Evolutionary conservation across 1,140 invertebrate genomes (phyloP), one percentile per base, ranked within the genome.

Genomic region (Microplitis demolitor): DNA sequence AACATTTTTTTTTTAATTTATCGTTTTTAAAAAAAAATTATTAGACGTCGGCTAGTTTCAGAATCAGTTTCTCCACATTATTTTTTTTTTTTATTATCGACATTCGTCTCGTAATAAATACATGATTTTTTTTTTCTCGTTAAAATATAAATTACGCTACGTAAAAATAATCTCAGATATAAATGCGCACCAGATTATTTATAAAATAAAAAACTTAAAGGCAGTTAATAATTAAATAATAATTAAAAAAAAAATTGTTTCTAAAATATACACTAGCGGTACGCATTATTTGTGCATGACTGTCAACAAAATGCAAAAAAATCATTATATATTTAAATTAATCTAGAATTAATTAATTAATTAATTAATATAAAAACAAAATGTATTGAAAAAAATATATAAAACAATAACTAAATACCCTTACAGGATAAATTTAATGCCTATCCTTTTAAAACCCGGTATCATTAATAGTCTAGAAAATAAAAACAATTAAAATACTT

Each of bases 381-480:
- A 72, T 69, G 69, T 60, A 60, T 24, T 58, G 63, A 56, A 71
- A 4, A 2, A 61, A 64, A 72, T 61, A 54, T 66, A 60, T 51
- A 33, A 45, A 56, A 69, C 35, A 34, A 33, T 77, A 73, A 51
- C 14, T 68, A 71, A 75, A 73, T 75, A 77, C 51, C 69, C 60
- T 75, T 73, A 73, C 66, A 60, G 51, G 74, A 64, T 68, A 73
- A 73, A 66, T 56, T 61, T 35, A 14, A 35, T 37, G 11, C 11
- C 34, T 13, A 37, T 62, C 34, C 16, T 58, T 58, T 31, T 58
- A 31, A 31, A 58, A 45, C 24, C 14, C 24, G 16, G 24, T 58
- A 54, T 14, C 53, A 54, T 60, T 31, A 60, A 60, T 60, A 60
- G 31, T 60, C 31, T 33, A 60, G 24, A 60, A 60, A 60, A 63